Percentiles rank a stretch among this genome's conserved stretches.
Evolutionary conservation across 2,888 invertebrate genomes (phyloP).

Genomic region (Rambutsinella grinnellia): DNA sequence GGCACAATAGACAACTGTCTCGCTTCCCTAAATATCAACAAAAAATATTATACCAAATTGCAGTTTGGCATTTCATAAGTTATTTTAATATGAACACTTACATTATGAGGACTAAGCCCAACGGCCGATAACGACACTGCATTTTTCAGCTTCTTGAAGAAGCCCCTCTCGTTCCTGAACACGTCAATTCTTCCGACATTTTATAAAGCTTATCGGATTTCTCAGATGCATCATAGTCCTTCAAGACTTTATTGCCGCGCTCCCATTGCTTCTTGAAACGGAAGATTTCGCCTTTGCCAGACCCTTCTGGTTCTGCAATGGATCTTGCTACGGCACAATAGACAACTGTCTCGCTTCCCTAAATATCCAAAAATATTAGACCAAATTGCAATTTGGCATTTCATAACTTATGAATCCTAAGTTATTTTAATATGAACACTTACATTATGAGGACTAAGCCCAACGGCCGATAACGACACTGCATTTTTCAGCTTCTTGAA

Average conservation of each 20-base stretch:
- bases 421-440: neutral
- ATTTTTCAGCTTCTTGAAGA: neutral
- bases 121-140: neutral
- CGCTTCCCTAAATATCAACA: slow-evolving; percentile 68
- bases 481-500: slow-evolving; percentile 10
- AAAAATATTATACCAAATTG: slow-evolving; percentile 1
- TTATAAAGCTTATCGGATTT: slow-evolving; percentile 69
- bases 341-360: slow-evolving; percentile 70
- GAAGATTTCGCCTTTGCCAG: slow-evolving; percentile 70
- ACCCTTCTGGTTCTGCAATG: slow-evolving; percentile 67
- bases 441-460: slow-evolving; percentile 51
- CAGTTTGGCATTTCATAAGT: slow-evolving; percentile 1
- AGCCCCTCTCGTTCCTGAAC: slow-evolving; percentile 54
- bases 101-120: slow-evolving; percentile 44
- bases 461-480: slow-evolving; percentile 13
- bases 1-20: slow-evolving; percentile 69
- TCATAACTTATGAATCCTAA: neutral
- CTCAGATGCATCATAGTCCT: slow-evolving; percentile 63
- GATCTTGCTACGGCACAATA: slow-evolving; percentile 69
- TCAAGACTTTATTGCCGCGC: slow-evolving; percentile 65
- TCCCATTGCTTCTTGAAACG: slow-evolving; percentile 68
- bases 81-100: slow-evolving; percentile 1
- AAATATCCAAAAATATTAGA: slow-evolving; percentile 17
- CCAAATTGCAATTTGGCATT: slow-evolving; percentile 1
- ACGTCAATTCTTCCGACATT: slow-evolving; percentile 67